Evolutionary conservation across 2,888 invertebrate genomes (phyloP).

Genomic region (Eupeodes latifasciatus): DNA sequence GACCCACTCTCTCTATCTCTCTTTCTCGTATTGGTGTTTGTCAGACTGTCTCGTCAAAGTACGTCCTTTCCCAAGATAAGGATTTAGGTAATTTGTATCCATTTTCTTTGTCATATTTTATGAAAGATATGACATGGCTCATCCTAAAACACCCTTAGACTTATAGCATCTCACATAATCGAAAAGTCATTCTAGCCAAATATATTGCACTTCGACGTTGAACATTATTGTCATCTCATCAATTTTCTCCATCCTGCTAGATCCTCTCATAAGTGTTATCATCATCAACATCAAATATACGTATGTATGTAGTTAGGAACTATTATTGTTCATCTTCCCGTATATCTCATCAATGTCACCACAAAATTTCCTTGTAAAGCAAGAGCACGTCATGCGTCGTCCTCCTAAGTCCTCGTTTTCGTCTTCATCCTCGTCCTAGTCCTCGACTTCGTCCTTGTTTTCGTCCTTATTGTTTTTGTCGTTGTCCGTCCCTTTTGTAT

Average conservation of each 20-base stretch:
- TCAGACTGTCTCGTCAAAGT: too few relatives aligned
- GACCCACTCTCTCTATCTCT: too few relatives aligned
- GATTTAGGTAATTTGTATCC: too few relatives aligned
- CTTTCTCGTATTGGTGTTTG: too few relatives aligned
- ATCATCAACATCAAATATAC: slow-evolving; percentile 16
- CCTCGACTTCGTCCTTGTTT: too few relatives aligned
- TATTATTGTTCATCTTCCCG: slow-evolving; percentile 15
- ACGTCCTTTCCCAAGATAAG: too few relatives aligned
- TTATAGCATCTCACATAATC: background rate
- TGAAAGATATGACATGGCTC: background rate
- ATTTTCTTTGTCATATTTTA: background rate
- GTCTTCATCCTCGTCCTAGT: too few relatives aligned
- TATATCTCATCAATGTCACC: background rate
- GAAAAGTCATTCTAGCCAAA: slow-evolving; percentile 11
- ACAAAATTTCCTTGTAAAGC: slow-evolving; percentile 21
- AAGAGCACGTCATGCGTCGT: slow-evolving; percentile 15
- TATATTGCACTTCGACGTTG: slow-evolving; percentile 33
- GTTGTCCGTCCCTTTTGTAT: slow-evolving; percentile 12
- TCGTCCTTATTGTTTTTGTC: too few relatives aligned
- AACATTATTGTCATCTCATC: slow-evolving; percentile 28
- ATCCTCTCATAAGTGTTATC: background rate
- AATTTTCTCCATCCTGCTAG: background rate
- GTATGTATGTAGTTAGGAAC: slow-evolving; percentile 8
- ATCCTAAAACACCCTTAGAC: background rate
- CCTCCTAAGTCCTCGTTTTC: background rate